These are phyloP conservation scores for Mustela erminea DNA, from an alignment of 2,797 vertebrate genomes.

Conservation along the genomic window DNA sequence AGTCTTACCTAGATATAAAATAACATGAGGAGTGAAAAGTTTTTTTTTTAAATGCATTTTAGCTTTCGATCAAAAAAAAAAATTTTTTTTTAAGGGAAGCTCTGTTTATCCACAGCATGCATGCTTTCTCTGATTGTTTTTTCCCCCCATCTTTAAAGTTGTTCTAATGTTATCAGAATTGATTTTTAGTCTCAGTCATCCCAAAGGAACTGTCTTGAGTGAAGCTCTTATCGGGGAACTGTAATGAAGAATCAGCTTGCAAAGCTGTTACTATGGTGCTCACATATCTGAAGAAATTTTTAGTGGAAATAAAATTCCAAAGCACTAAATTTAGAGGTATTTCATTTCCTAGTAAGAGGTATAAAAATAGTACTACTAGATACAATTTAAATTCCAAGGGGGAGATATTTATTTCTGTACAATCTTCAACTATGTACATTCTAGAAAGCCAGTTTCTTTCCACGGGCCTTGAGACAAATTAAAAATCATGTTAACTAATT, in stretches of 20 bases:
- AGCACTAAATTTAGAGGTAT: conserved; percentile 88
- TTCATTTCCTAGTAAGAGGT: conserved; percentile 86
- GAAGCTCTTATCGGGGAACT: conserved; percentile 85
- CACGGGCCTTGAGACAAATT: conserved; percentile 78
- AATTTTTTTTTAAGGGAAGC: conserved; percentile 45
- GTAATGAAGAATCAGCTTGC: conserved; percentile 86
- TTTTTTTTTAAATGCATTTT: conserved; percentile 46
- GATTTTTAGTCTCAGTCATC: conserved; percentile 87
- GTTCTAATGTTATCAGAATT: conserved; percentile 88
- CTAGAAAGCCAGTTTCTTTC: conserved; percentile 74
- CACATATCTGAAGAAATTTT: conserved; percentile 86
- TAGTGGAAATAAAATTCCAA: conserved; percentile 88
- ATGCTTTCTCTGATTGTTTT: conserved; percentile 76
- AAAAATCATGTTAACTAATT: conserved; percentile 76
- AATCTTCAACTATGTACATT: conserved; percentile 67
- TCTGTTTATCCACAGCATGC: conserved; percentile 80
- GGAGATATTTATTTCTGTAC: conserved; percentile 81
- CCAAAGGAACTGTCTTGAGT: conserved; percentile 87
- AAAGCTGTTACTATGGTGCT: conserved; percentile 88
- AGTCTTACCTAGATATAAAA: conserved; percentile 50
- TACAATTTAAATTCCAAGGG: conserved; percentile 82
- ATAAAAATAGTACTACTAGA: conserved; percentile 86
- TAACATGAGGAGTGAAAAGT: conserved; percentile 57
- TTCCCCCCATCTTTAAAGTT: conserved; percentile 84
- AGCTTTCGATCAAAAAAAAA: conserved; percentile 72